phyloP scores from a whole-genome alignment of 2,113 vertebrate genomes.

The Electrona antarctica region DNA sequence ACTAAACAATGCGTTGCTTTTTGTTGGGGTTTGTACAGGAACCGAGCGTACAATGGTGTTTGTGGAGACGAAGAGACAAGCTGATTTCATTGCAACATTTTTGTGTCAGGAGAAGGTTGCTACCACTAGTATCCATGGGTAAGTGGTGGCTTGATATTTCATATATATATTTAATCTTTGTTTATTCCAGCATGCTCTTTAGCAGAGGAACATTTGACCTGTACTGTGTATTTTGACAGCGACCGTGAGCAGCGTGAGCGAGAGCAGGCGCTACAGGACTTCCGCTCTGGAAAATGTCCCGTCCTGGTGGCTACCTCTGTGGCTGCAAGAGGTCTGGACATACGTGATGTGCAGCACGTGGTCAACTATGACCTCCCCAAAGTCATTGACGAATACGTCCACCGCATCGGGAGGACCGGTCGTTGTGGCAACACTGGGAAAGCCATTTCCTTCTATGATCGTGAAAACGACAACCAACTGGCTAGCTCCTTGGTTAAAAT shows the following conservation, averaged over 20 bases:
- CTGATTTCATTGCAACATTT: constrained; percentile 90
- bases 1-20: too few relatives aligned
- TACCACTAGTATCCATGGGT: constrained; percentile 97
- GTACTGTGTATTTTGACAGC: constrained; percentile 68
- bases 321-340: constrained; percentile 92
- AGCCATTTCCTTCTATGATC: constrained; percentile 90
- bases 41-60: constrained; percentile 91
- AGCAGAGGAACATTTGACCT: too few relatives aligned
- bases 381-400: constrained; percentile 91
- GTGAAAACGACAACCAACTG: constrained; percentile 75
- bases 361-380: constrained; percentile 94
- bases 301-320: constrained; percentile 95
- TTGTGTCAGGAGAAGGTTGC: constrained; percentile 91
- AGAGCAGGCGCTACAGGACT: constrained; percentile 87
- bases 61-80: constrained; percentile 91
- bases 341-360: constrained; percentile 92
- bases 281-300: constrained; percentile 86
- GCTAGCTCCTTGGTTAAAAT: constrained; percentile 84
- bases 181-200: too few relatives aligned
- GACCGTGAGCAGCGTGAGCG: constrained; percentile 91
- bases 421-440: constrained; percentile 92
- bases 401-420: constrained; percentile 94
- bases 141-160: too few relatives aligned
- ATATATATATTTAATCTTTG: too few relatives aligned
- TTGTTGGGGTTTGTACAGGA: constrained; percentile 71